Base-by-base conservation (phyloP, 2,888 invertebrate genomes). In the Sceliomorpha sp. region DNA sequence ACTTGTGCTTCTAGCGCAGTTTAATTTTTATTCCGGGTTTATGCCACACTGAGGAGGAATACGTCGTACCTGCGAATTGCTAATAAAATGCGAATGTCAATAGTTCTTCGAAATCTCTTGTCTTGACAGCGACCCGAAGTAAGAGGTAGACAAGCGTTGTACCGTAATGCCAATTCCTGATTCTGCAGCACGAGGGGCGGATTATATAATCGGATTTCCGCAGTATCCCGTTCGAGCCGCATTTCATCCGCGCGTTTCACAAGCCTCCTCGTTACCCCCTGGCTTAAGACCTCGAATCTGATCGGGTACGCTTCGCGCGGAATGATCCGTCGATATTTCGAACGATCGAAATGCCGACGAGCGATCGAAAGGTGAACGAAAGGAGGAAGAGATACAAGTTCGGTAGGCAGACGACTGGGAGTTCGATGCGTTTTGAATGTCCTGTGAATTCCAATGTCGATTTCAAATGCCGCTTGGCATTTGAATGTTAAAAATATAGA, bases 401-500 rank as follows among this genome's bases (percentile, higher is more conserved):
- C n/a, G n/a, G n/a, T n/a, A n/a, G n/a, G n/a, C n/a, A n/a, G n/a
- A n/a, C n/a, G n/a, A n/a, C n/a, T n/a, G n/a, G n/a, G n/a, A n/a
- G n/a, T n/a, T n/a, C n/a, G n/a, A 20, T 5, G 20, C 20, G 20
- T 20, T 20, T 20, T 5, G 20, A 20, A 29, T 29, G 2, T 5
- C 9, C 8, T 29, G 1, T 29, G 29, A 29, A 29, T 2, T 2
- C 9, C 9, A 39, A 15, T 12, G 39, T 24, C 27, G 9, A 26
- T 20, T 20, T 42, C 36, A n/a, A n/a, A n/a, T n/a, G 14, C n/a
- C 12, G 24, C 27, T 17, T 59, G 48, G 55, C 81, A 79, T 81
- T 80, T 80, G 83, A 85, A 86, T 85, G 83, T n/a, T 84, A 81
- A 84, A 84, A 85, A 85, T 81, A 80, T 77, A 74, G 67, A 59